Conservation (phyloP, 2,113 vertebrate species). For the Taurulus bubalis region DNA sequence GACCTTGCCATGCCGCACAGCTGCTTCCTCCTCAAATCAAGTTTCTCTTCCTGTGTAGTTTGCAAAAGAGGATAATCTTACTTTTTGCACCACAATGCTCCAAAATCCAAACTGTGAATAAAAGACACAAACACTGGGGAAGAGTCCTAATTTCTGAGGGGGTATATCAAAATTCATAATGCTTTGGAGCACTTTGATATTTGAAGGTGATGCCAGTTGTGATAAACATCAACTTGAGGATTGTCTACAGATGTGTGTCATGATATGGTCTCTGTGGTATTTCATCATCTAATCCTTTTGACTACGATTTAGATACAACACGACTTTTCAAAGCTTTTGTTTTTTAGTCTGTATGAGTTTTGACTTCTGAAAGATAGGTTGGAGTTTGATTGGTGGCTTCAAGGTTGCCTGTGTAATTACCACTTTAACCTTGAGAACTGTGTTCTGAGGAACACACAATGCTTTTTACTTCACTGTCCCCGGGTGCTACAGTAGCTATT, state of each 20-base stretch:
- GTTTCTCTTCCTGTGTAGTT: slow-evolving; percentile 64
- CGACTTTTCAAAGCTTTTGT: slow-evolving; percentile 22
- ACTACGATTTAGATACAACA: slow-evolving; percentile 39
- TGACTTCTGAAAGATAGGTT: slow-evolving; percentile 21
- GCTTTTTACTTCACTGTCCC: slow-evolving; percentile 38
- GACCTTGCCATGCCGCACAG: slow-evolving; percentile 83
- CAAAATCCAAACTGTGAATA: slow-evolving; percentile 48
- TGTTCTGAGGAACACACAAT: slow-evolving; percentile 30
- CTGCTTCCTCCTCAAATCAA: slow-evolving; percentile 81
- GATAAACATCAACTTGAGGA: slow-evolving; percentile 33
- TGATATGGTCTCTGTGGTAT: slow-evolving; percentile 39
- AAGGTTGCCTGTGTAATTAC: slow-evolving; percentile 39
- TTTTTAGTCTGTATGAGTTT: neutral
- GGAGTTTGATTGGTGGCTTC: slow-evolving; percentile 18
- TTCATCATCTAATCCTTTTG: slow-evolving; percentile 61
- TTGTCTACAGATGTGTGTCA: slow-evolving; percentile 50
- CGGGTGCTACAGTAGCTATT: slow-evolving; percentile 18
- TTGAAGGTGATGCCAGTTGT: slow-evolving; percentile 8
- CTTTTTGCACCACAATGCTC: slow-evolving; percentile 61
- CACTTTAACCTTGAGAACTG: slow-evolving; percentile 48
- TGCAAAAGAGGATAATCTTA: slow-evolving; percentile 69
- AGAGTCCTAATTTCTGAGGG: slow-evolving; percentile 38
- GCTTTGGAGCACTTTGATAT: neutral
- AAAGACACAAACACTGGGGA: slow-evolving; percentile 31
- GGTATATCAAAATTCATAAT: slow-evolving; percentile 7